A percentile compares a stretch with the other conserved stretches of the same genome.
These are phyloP conservation scores for Caenorhabditis sp. DNA, from an alignment of 2,888 invertebrate genomes.

Conservation along the genomic window DNA sequence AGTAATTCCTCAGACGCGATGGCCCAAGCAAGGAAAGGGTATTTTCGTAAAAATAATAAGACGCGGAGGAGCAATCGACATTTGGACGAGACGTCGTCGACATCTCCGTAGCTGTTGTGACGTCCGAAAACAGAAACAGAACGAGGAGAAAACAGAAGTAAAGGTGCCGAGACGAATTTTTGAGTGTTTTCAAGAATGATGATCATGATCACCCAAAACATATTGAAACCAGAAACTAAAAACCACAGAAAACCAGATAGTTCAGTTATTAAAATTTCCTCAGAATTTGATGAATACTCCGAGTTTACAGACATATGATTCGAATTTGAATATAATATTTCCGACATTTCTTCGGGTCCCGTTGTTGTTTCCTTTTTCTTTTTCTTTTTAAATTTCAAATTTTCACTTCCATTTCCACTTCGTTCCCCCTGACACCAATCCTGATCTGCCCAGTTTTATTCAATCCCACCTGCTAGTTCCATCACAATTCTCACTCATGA, in stretches of 20 bases:
- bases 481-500: no score
- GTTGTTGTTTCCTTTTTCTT: background rate
- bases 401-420: background rate
- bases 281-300: background rate
- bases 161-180: constrained; percentile 28
- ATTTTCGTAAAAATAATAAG: constrained; percentile 65
- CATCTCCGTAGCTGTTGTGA: constrained; percentile 41
- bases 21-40: constrained; percentile 49
- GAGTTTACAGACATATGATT: background rate
- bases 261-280: background rate
- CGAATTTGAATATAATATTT: no score
- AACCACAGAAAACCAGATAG: background rate
- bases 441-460: constrained; percentile 11
- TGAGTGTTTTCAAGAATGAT: constrained; percentile 27
- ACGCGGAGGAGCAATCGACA: constrained; percentile 57
- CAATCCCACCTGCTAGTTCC: no score
- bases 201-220: background rate
- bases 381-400: constrained; percentile 10
- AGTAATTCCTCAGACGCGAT: constrained; percentile 54
- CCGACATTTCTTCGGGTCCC: no score
- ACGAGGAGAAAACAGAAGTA: constrained; percentile 4
- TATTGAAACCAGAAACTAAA: background rate
- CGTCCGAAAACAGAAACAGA: background rate
- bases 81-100: constrained; percentile 37
- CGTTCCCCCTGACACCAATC: constrained; percentile 2